Base-by-base conservation (phyloP, 2,888 invertebrate genomes). In the Tridacna crocea region DNA sequence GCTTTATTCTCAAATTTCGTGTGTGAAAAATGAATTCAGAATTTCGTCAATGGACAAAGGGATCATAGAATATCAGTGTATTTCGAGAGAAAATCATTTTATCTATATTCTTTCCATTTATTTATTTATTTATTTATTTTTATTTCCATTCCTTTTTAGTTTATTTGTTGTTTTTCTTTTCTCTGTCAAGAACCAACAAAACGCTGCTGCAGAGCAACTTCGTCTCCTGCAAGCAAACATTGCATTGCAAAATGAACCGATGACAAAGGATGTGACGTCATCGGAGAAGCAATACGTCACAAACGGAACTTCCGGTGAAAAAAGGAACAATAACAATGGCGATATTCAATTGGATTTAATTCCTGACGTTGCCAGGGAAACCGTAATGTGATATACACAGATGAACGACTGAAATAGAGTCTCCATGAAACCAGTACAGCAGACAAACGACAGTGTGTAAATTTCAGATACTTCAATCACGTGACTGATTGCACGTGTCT, bases 161-260 rank as follows among this genome's bases (percentile, higher is more conserved):
- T 36, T 36, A 66, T 66, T 26, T 26, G 27, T 27, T 66, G 46
- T 66, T 66, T 36, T 60, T 74, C 46, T 47, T 70, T 22, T 70
- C 51, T 70, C 15, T 26, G 51, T 70, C 26, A 70, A 70, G 70
- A 70, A 70, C 22, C 70, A 48, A 10, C 77, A 83, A 12, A 75
- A 80, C 22, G 27, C 75, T 8, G 79, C 75, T 3, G 85, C 81
- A 48, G 86, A 86, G 72, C 86, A 86, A 61, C 75, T 79, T 15
- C 79, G 86, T 48, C 75, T 86, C 36, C 47, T 83, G 26, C 81
- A 83, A 72, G 86, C 86, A 55, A 86, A 86, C 61, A 19, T 79
- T 24, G 83, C 79, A 19, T 63, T 86, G 2, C 72, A 78, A 46
- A 83, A 77, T 26, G 86, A 86, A 55, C 70, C 70, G 1, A 22